phyloP scores from a whole-genome alignment of 2,113 vertebrate genomes.

The Phyllostomus discolor region DNA sequence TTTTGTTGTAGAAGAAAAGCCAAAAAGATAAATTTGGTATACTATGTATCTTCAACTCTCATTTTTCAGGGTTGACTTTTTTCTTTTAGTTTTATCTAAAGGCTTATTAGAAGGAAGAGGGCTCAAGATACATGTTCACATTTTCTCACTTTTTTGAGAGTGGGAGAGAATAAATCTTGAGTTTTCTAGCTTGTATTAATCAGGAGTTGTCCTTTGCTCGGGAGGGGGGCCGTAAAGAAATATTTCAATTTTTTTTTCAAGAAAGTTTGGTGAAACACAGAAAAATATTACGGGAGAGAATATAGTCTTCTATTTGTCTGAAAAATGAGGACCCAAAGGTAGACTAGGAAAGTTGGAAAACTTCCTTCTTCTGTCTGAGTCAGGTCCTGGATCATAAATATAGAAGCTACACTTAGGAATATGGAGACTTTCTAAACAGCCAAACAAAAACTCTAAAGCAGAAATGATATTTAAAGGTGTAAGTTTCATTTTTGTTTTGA shows the following conservation, averaged over 20 bases:
- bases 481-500: not conserved
- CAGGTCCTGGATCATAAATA: not conserved
- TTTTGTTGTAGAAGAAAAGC: constrained; percentile 32
- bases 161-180: constrained; percentile 17
- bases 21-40: not conserved
- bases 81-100: not conserved
- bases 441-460: not conserved
- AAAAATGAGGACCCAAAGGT: not conserved
- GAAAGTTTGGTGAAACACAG: not conserved
- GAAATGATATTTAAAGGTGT: not conserved
- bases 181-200: not conserved
- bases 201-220: not conserved
- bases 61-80: not conserved
- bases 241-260: not conserved
- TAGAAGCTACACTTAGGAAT: not conserved
- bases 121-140: not conserved
- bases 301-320: not conserved
- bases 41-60: not conserved
- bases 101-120: not conserved
- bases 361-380: not conserved
- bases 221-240: not conserved
- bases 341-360: not conserved
- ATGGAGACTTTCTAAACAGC: not conserved
- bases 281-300: not conserved
- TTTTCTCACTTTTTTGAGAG: not conserved